Evolutionary conservation across 92 coral and sea anemone genomes (phyloP).

Genomic region (Porites lobata): DNA sequence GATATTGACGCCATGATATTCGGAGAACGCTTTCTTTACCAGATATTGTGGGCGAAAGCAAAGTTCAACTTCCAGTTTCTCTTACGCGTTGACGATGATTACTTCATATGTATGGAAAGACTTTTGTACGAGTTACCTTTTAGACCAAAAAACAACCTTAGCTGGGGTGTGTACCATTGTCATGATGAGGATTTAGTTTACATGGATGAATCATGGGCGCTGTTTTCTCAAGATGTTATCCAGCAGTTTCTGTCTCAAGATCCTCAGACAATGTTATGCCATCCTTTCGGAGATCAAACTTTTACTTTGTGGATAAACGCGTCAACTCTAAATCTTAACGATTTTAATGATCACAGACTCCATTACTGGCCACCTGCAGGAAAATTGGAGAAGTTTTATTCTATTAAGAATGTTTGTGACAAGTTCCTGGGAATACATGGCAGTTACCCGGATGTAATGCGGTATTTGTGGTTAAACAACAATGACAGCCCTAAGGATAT

Average conservation of each 20-base stretch:
- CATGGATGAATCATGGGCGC: constrained; percentile 57
- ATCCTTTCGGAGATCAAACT: constrained; percentile 61
- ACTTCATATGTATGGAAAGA: constrained; percentile 74
- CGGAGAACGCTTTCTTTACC: constrained; percentile 69
- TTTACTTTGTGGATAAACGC: constrained; percentile 48
- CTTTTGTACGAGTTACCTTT: constrained; percentile 61
- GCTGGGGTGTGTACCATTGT: constrained; percentile 60
- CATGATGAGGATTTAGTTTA: background rate
- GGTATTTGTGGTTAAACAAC: constrained; percentile 32
- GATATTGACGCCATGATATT: constrained; percentile 55
- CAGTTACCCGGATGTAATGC: constrained; percentile 52
- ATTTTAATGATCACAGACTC: constrained; percentile 54
- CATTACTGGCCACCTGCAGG: constrained; percentile 52
- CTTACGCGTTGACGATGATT: constrained; percentile 77
- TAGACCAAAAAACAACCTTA: constrained; percentile 41
- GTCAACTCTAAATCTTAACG: background rate
- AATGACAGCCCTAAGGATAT: background rate
- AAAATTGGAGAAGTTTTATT: background rate
- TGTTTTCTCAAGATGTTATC: constrained; percentile 46
- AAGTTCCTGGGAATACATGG: constrained; percentile 58
- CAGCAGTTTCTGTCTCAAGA: constrained; percentile 53
- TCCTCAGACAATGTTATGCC: constrained; percentile 36
- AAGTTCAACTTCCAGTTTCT: constrained; percentile 60
- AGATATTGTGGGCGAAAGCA: constrained; percentile 70
- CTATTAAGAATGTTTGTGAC: constrained; percentile 27